Evolutionary conservation across 2,797 vertebrate species (phyloP), one percentile per base, ranked within the genome.

Genomic region (Malurus leucopterus): DNA sequence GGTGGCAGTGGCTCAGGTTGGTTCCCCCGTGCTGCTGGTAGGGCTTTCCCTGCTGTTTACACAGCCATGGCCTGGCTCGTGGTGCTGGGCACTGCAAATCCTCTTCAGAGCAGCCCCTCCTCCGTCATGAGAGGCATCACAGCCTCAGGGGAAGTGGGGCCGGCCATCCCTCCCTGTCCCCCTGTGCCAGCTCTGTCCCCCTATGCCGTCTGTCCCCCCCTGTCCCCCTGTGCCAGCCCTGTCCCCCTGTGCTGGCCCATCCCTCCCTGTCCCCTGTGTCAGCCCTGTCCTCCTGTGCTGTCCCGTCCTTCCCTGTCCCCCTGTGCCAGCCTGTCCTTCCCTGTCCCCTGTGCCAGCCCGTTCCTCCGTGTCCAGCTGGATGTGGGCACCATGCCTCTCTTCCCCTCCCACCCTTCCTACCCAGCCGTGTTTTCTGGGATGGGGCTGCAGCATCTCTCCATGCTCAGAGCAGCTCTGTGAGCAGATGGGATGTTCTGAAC

Each of bases 91-190:
- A 47, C 47, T 50, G 32, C 26, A 64, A 34, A 74, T 43, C 41
- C 38, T 26, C 54, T 34, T 15, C 18, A 21, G 22, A 84, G 51
- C 30, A 58, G 32, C 36, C 11, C 7, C 14, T 68, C 34, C 30
- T 62, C 47, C 1, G 0, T 0, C 2, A 9, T 30, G 15, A 0
- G 24, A 3, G 17, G 29, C 6, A 18, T 19, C 1, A 2, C 8
- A 40, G 29, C 24, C 26, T 26, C 9, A 15, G 32, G 19, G 21
- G 65, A 23, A 23, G 23, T 36, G 51, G 21, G 21, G 51, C 34
- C 38, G 51, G n/a, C 26, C 29, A 23, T 8, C 14, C 38, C 24
- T 57, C 2, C 1, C 32, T 51, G 36, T 36, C 36, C 36, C 36
- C 36, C 11, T 36, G 36, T 36, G 51, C 34, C 44, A 57, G n/a